Evolutionary conservation across 2,113 vertebrate species (phyloP).

Genomic region (Centropus bengalensis): DNA sequence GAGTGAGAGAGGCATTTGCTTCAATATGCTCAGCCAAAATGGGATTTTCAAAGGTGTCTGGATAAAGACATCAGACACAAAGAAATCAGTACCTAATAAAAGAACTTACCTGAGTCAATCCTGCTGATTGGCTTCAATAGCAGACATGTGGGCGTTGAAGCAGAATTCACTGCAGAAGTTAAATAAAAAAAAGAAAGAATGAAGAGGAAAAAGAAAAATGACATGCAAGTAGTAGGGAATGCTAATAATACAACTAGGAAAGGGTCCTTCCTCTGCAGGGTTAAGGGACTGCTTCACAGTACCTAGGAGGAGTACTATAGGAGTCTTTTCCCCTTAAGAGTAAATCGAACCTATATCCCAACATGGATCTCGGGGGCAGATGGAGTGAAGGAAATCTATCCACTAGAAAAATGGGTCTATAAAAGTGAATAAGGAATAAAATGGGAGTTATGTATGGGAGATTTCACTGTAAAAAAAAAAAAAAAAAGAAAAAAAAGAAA

Average conservation of each 20-base stretch:
- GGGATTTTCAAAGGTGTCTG: constrained; percentile 67
- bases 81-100: constrained; percentile 72
- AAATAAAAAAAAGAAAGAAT: neutral
- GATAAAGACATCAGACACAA: constrained; percentile 74
- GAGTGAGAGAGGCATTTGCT: constrained; percentile 66
- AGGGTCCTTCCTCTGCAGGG: constrained; percentile 23
- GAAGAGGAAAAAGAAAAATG: constrained; percentile 48
- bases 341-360: neutral
- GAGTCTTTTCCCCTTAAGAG: constrained; percentile 1
- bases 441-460: neutral
- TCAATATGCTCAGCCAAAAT: constrained; percentile 70
- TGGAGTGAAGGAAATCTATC: neutral
- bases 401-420: constrained; percentile 31
- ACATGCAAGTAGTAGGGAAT: constrained; percentile 38
- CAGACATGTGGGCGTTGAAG: constrained; percentile 69
- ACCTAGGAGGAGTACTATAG: neutral
- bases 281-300: neutral
- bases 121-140: constrained; percentile 69
- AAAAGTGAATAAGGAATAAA: constrained; percentile 29
- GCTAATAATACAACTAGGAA: neutral
- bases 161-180: constrained; percentile 64
- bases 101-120: constrained; percentile 71
- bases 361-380: neutral
- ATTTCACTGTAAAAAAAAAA: constrained; percentile 13
- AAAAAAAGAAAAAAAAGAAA: constrained; percentile 18